Evolutionary conservation across 1,140 invertebrate species (phyloP).

Genomic region (Teleopsis dalmanni): DNA sequence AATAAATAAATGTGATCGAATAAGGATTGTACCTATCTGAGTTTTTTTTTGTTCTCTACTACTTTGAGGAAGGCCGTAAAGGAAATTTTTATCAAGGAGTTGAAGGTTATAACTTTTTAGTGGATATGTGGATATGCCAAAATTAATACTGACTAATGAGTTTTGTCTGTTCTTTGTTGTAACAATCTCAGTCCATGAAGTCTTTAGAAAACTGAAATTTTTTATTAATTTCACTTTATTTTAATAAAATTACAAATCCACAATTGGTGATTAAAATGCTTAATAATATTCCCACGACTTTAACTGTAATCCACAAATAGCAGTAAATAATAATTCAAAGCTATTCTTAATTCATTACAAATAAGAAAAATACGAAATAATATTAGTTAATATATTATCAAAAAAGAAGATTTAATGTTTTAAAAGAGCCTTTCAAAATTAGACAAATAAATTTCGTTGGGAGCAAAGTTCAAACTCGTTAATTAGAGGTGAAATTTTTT

Average conservation of each 20-base stretch:
- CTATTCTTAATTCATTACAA: neutral
- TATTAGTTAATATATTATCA: too few relatives aligned
- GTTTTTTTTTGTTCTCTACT: neutral
- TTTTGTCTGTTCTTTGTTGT: neutral
- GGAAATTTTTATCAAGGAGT: neutral
- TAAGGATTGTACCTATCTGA: neutral
- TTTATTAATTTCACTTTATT: neutral
- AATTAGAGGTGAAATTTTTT: too few relatives aligned
- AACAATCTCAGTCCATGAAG: neutral
- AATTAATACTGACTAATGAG: neutral
- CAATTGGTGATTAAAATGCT: neutral
- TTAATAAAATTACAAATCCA: neutral
- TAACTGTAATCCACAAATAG: neutral
- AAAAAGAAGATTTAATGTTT: too few relatives aligned
- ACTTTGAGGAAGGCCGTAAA: too few relatives aligned
- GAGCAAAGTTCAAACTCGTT: too few relatives aligned
- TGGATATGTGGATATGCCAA: neutral
- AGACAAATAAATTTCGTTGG: too few relatives aligned
- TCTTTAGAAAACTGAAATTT: neutral
- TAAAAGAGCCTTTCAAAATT: too few relatives aligned
- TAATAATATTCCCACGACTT: neutral
- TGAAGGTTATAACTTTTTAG: neutral
- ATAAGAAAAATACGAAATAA: too few relatives aligned
- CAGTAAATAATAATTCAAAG: neutral
- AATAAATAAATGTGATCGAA: neutral